A percentile compares a stretch with the other conserved stretches of the same genome.
Evolutionary conservation across 2,797 vertebrate species (phyloP).

Genomic region (Poecilia picta): DNA sequence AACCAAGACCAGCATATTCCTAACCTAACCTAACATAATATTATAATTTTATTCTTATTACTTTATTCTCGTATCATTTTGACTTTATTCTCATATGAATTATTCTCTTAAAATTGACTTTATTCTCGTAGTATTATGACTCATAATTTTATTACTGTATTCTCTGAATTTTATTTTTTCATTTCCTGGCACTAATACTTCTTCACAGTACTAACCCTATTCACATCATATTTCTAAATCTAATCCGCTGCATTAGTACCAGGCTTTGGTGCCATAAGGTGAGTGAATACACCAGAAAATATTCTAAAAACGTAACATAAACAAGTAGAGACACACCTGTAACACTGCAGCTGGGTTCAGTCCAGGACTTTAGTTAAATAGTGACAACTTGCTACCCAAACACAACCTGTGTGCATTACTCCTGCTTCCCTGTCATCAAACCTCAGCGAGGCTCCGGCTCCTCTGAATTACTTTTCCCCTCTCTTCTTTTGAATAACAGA

Average conservation of each 20-base stretch:
- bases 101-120: too few relatives aligned
- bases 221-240: not conserved
- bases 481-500: slow-evolving; percentile 41
- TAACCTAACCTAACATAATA: too few relatives aligned
- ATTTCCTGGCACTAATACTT: not conserved
- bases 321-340: not conserved
- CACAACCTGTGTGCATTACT: slow-evolving; percentile 48
- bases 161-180: too few relatives aligned
- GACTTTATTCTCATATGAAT: too few relatives aligned
- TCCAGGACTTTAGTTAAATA: slow-evolving; percentile 48
- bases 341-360: slow-evolving; percentile 40
- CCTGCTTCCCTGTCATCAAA: slow-evolving; percentile 51
- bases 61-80: too few relatives aligned
- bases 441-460: slow-evolving; percentile 45
- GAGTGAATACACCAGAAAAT: not conserved
- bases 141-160: too few relatives aligned
- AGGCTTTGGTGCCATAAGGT: not conserved
- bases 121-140: too few relatives aligned
- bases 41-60: too few relatives aligned
- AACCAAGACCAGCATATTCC: not conserved
- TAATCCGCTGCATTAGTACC: not conserved
- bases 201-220: not conserved
- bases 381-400: slow-evolving; percentile 41
- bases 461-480: slow-evolving; percentile 55
- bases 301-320: not conserved